These are phyloP conservation scores for Epirrita christyi DNA, from an alignment of 2,888 invertebrate species.

Conservation along the genomic window DNA sequence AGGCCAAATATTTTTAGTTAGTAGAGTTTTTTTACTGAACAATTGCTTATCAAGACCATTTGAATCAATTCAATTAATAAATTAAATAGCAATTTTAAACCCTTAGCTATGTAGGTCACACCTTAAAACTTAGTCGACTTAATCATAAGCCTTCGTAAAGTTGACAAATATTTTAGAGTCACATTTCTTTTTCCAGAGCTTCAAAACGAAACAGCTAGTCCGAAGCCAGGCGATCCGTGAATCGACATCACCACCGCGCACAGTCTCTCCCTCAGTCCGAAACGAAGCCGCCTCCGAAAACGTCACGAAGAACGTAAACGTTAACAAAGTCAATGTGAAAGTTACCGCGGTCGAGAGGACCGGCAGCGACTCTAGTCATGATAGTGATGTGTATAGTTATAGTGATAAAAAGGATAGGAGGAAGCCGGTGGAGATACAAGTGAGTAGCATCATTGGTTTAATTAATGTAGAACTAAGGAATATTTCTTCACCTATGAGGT, in stretches of 20 bases:
- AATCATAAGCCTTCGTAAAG: conserved; percentile 14
- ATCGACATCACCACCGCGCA: conserved; percentile 88
- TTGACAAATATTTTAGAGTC: not conserved
- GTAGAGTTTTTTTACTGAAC: not conserved
- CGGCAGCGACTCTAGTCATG: conserved; percentile 65
- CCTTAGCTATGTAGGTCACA: not conserved
- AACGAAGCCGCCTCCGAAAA: conserved; percentile 33
- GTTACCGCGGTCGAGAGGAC: conserved; percentile 30
- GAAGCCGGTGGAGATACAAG: conserved; percentile 78
- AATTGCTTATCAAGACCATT: not conserved
- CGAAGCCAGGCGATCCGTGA: conserved; percentile 96
- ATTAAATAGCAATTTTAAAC: not conserved
- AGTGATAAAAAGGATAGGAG: conserved; percentile 56
- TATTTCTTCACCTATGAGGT: too few relatives aligned
- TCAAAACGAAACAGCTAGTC: conserved; percentile 93
- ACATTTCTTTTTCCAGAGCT: conserved; percentile 62
- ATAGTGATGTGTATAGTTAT: conserved; percentile 47
- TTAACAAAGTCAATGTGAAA: conserved; percentile 34
- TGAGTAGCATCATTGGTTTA: conserved; percentile 34
- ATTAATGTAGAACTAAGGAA: not conserved
- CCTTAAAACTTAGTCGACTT: not conserved
- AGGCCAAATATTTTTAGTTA: conserved; percentile 1
- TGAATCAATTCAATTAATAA: too few relatives aligned
- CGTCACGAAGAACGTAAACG: conserved; percentile 41
- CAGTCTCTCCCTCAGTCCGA: conserved; percentile 70